Percentiles rank a stretch among this genome's conserved stretches.
phyloP scores from a whole-genome alignment of 2,113 vertebrate species.

The Cathartes aura region DNA sequence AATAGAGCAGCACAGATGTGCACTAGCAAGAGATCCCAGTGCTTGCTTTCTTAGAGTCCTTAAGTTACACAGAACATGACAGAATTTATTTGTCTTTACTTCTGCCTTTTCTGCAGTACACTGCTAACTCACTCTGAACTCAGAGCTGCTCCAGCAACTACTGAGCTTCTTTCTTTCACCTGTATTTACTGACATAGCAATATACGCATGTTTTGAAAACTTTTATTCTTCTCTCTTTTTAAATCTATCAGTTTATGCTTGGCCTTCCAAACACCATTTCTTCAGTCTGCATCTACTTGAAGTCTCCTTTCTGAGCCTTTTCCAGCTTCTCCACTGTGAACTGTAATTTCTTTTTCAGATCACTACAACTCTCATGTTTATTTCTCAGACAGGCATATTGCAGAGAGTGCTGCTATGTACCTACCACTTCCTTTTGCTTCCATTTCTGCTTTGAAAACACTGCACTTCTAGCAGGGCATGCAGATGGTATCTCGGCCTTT shows the following conservation, averaged over 20 bases:
- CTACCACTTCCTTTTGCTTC: background rate
- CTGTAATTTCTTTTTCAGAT: background rate
- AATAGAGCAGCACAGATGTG: background rate
- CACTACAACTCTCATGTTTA: background rate
- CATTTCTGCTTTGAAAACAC: background rate
- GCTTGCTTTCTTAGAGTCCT: background rate
- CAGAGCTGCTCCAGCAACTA: background rate
- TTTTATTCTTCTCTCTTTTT: background rate
- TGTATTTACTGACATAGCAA: background rate
- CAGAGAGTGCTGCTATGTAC: background rate
- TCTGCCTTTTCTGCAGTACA: background rate
- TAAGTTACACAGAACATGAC: background rate
- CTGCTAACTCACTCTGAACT: background rate
- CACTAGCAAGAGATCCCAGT: background rate
- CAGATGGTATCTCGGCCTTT: background rate
- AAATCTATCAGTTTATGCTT: background rate
- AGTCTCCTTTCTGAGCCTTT: background rate
- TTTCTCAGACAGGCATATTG: background rate
- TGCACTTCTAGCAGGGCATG: background rate
- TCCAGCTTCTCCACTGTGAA: background rate
- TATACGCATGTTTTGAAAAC: background rate
- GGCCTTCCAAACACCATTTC: background rate
- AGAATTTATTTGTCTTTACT: background rate
- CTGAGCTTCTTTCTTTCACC: background rate
- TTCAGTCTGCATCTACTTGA: background rate